Evolutionary conservation across 2,797 vertebrate genomes (phyloP), one percentile per base, ranked within the genome.

Genomic region (Tinamus major): DNA sequence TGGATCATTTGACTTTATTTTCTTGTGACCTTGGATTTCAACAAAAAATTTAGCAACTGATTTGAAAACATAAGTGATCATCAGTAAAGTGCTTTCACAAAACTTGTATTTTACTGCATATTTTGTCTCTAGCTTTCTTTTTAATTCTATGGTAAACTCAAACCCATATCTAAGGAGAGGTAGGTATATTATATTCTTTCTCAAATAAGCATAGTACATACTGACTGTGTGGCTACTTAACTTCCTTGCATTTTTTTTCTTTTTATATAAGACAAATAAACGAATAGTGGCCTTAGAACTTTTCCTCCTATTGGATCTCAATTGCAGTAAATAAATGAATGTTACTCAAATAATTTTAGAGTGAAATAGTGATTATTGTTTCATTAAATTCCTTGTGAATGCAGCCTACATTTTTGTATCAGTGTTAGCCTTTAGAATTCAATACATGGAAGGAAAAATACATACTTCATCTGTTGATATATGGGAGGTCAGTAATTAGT

Each of bases 1-100:
- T 79, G 95, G 94, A 21, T 71, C 89, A 58, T 96, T 97, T 94
- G 90, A 77, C 87, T 97, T 97, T 94, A 97, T 95, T 89, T 96
- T 92, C 90, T 69, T 87, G 39, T 95, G 77, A 97, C 90, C 88
- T 97, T 97, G 93, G 81, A 84, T 74, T 87, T 82, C 31, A 94
- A 87, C 24, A 94, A 83, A 88, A 90, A 64, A 64, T 69, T 41
- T 18, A 87, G 26, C 24, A 85, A 89, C 64, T 85, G 87, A 24
- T 39, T 80, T 93, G 15, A 39, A 91, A 92, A 87, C 31, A 27
- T 87, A 21, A 23, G 35, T 75, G 92, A 64, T 68, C 26, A 18
- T 90, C 88, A 21, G 12, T 86, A 63, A 49, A 87, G 19, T 31
- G 9, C 46, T 95, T 27, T 63, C 53, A 77, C 15, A 27, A 10